Conservation (phyloP, 2,888 invertebrate genomes). For the Aporophyla lueneburgensis region DNA sequence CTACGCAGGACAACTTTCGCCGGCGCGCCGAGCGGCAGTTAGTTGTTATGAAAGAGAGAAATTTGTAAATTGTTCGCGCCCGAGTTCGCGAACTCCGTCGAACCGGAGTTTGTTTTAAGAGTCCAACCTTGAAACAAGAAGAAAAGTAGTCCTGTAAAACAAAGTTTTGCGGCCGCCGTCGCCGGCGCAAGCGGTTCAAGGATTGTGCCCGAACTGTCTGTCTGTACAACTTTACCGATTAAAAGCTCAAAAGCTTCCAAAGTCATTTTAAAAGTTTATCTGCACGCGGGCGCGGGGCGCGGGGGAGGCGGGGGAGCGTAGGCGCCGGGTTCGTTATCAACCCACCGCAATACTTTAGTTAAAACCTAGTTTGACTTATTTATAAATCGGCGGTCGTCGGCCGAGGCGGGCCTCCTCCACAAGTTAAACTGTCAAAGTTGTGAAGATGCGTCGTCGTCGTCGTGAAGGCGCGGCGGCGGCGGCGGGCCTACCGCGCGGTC, state of each 20-base stretch:
- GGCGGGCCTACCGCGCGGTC: slow-evolving; percentile 66
- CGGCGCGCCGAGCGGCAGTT: slow-evolving; percentile 91
- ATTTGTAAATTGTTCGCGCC: slow-evolving; percentile 92
- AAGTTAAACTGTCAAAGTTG: slow-evolving; percentile 87
- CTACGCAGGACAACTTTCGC: slow-evolving; percentile 91
- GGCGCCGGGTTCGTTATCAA: slow-evolving; percentile 87
- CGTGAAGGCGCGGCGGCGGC: slow-evolving; percentile 36
- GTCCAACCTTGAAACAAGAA: slow-evolving; percentile 92
- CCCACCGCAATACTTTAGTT: slow-evolving; percentile 88
- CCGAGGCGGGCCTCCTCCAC: slow-evolving; percentile 75
- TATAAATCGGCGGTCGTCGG: slow-evolving; percentile 86
- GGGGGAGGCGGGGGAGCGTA: slow-evolving; percentile 79
- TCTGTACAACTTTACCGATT: slow-evolving; percentile 92
- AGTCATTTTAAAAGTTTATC: slow-evolving; percentile 92
- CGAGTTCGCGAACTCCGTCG: slow-evolving; percentile 91
- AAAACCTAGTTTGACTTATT: slow-evolving; percentile 89
- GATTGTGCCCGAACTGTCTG: slow-evolving; percentile 91
- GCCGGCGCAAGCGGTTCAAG: slow-evolving; percentile 91
- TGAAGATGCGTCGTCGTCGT: slow-evolving; percentile 68
- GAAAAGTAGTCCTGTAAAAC: slow-evolving; percentile 92
- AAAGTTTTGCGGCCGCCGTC: slow-evolving; percentile 91
- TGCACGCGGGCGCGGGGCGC: slow-evolving; percentile 85
- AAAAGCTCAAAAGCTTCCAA: slow-evolving; percentile 92
- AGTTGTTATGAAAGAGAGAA: slow-evolving; percentile 92
- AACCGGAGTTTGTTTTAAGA: slow-evolving; percentile 91